phyloP scores from a whole-genome alignment of 2,888 invertebrate genomes.

The Epinotia brunnichana region DNA sequence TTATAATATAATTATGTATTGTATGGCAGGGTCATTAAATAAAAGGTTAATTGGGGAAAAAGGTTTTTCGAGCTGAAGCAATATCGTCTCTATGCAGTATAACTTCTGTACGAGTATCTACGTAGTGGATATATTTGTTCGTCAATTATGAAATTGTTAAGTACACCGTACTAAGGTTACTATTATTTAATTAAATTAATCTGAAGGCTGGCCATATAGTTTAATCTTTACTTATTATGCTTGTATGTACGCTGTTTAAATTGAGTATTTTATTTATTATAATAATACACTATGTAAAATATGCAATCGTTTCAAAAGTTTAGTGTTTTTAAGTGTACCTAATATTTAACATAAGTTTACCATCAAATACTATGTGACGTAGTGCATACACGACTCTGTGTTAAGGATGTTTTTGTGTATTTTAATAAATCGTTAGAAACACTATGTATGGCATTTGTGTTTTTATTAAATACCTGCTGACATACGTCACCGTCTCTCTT shows the following conservation, averaged over 20 bases:
- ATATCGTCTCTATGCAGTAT: background rate
- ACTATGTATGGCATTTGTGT: conserved; percentile 55
- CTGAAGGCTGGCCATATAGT: conserved; percentile 59
- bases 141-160: conserved; percentile 45
- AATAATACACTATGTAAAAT: conserved; percentile 20
- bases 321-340: conserved; percentile 35
- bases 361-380: conserved; percentile 64
- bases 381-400: conserved; percentile 67
- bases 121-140: conserved; percentile 39
- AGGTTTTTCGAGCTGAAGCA: conserved; percentile 9
- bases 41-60: background rate
- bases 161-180: conserved; percentile 17
- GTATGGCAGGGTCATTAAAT: background rate
- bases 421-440: conserved; percentile 72
- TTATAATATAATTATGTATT: background rate
- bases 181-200: conserved; percentile 42
- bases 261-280: conserved; percentile 9
- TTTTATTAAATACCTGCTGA: conserved; percentile 45
- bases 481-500: too few relatives aligned
- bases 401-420: conserved; percentile 66
- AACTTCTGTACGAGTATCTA: conserved; percentile 37
- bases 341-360: conserved; percentile 71
- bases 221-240: conserved; percentile 42
- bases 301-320: conserved; percentile 24
- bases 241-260: conserved; percentile 48